A percentile compares a stretch with the other conserved stretches of the same genome.
These are phyloP conservation scores for Morone chrysops DNA, from an alignment of 2,113 vertebrate genomes.

Conservation along the genomic window DNA sequence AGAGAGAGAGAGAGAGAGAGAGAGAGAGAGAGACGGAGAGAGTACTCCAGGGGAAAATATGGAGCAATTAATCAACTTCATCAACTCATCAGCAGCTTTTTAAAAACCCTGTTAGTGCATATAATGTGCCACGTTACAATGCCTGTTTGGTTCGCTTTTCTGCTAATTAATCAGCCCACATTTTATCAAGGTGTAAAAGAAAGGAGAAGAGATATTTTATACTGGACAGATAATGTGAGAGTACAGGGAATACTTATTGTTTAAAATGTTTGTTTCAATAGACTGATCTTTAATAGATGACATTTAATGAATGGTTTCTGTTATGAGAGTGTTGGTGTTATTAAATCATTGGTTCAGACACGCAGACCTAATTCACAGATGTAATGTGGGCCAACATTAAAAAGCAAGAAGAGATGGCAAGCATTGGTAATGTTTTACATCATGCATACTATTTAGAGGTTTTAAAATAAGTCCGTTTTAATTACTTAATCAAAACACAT, in stretches of 20 bases:
- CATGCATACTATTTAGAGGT: not conserved
- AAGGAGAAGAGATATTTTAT: not conserved
- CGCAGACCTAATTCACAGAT: not conserved
- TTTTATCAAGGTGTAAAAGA: constrained; percentile 15
- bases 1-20: not conserved
- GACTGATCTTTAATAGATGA: not conserved
- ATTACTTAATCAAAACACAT: not conserved
- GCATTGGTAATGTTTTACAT: not conserved
- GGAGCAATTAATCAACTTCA: constrained; percentile 72
- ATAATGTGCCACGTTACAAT: constrained; percentile 23
- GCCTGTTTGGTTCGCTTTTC: constrained; percentile 36
- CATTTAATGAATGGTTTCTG: not conserved
- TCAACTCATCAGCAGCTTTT: constrained; percentile 65
- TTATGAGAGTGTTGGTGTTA: not conserved
- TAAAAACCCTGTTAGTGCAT: constrained; percentile 48
- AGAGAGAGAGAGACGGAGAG: not conserved
- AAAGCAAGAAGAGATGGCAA: not conserved
- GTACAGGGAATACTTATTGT: not conserved
- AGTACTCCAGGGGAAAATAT: constrained; percentile 44
- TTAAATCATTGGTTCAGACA: not conserved
- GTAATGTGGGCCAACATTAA: not conserved
- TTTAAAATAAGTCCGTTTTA: not conserved
- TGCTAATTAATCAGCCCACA: constrained; percentile 50
- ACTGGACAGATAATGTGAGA: not conserved
- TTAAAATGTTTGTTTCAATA: not conserved